Evolutionary conservation across 1,140 invertebrate genomes (phyloP).

Genomic region (Condylostylus longicornis): DNA sequence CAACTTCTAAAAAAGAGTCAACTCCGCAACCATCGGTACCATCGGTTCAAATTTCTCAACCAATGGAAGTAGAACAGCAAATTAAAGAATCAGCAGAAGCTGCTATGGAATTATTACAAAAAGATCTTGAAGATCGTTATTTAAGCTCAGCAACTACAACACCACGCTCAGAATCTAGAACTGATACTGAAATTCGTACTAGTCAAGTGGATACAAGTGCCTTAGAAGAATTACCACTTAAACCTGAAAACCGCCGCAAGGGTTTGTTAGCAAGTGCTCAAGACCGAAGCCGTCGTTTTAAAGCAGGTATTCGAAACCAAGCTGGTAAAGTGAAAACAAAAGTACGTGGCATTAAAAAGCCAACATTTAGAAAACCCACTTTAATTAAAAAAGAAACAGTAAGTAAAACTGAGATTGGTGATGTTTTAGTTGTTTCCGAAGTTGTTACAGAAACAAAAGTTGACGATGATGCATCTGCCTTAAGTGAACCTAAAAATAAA

Average conservation of each 20-base stretch:
- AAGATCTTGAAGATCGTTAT: conserved; percentile 11
- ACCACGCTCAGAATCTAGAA: conserved; percentile 41
- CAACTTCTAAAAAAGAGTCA: conserved; percentile 4
- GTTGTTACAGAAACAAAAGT: conserved; percentile 3
- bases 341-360: conserved; percentile 40
- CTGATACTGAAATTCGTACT: conserved; percentile 48
- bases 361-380: conserved; percentile 31
- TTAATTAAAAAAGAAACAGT: no score
- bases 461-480: not conserved
- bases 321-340: conserved; percentile 44
- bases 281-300: conserved; percentile 38
- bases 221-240: conserved; percentile 44
- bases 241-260: conserved; percentile 40
- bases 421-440: conserved; percentile 6
- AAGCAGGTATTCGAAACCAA: conserved; percentile 41
- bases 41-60: not conserved
- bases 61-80: not conserved
- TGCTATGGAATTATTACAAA: conserved; percentile 18
- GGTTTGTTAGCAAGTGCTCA: conserved; percentile 34
- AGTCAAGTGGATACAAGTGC: conserved; percentile 49
- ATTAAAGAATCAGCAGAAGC: conserved; percentile 17
- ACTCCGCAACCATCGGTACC: conserved; percentile 3
- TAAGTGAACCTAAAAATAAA: conserved; percentile 26
- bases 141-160: conserved; percentile 27
- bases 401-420: not conserved